Base-by-base conservation (phyloP, 2,888 invertebrate genomes). In the Germaria angustata region DNA sequence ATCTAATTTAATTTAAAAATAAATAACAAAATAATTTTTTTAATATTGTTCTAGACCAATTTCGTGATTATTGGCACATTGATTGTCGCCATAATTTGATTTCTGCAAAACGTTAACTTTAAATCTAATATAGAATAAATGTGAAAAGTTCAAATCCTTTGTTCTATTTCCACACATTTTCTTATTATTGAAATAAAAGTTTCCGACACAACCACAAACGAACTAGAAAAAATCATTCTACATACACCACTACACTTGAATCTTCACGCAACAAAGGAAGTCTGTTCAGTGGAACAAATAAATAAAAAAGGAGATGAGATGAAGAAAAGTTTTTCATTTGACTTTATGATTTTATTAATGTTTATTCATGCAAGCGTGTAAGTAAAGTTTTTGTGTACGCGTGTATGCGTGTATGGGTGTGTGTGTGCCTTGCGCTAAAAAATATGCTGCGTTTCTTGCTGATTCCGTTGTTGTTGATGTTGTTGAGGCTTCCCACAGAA, bases 301-400 rank as follows among this genome's bases (percentile, higher is more conserved):
- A n/a, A 66, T 41, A 7, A 41, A 28, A 1, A 11, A 20, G 61
- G 17, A 34, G 28, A 28, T 41, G 15, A 55, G 15, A 7, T 24
- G 2, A 53, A 53, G 32, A 41, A 41, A 55, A 44, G 2, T 44
- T 69, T 73, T 73, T 53, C 22, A 51, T 73, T 73, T 63, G 73
- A 73, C 53, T 73, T 73, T 53, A 41, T 32, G 41, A 63, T 73
- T 71, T 59, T 73, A 73, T 73, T 73, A 63, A 44, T 63, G 53
- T 73, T 73, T 63, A 63, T 53, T 63, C 73, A 73, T 41, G 51
- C 59, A 61, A 39, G 17, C 28, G 51, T 15, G 34, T 17, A 28
- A 17, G 46, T 32, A 46, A 28, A 49, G n/a, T 9, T 24, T n/a
- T n/a, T n/a, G n/a, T 22, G 15, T 51, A 13, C 15, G n/a, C 0